Evolutionary conservation across 2,113 vertebrate genomes (phyloP), one percentile per base, ranked within the genome.

Genomic region (Dolichotis patagonum): DNA sequence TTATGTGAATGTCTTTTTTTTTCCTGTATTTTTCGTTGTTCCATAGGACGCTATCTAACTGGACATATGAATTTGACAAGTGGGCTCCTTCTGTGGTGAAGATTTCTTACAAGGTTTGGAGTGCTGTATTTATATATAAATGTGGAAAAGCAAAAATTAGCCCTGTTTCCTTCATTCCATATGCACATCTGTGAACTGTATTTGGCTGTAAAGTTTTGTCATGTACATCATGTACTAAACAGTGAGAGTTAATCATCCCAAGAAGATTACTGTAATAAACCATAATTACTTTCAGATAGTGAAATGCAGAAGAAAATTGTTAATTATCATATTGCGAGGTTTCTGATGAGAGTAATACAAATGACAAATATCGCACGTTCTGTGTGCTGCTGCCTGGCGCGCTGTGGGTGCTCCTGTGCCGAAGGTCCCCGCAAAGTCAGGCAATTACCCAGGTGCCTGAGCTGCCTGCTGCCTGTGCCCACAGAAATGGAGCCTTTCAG

Each of bases 41-140:
- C 96, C 93, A 3, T 96, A 99, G 99, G 98, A 99, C 99, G 90
- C 98, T 99, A 95, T 99, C 99, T 80, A 99, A 99, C 98, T 99
- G 99, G 99, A 99, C 99, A 35, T 99, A 99, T 0, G 99, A 99
- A 97, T 99, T 99, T 97, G 99, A 99, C 98, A 99, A 99, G 98
- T 99, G 99, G 99, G 99, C 99, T 26, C 99, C 99, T 84, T 99
- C 99, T 94, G 99, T 99, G 97, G 99, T 99, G 97, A 99, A 99
- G 98, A 99, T 99, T 96, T 99, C 99, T 88, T 99, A 99, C 99
- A 99, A 99, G 99, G 99, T 99, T 98, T 98, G 98, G 87, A 98
- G 95, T 69, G 30, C 38, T 92, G 97, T 97, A 89, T 98, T 32
- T 97, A 43, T 97, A 80, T 87, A 96, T 96, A 95, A 96, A 86